Evolutionary conservation across 2,888 invertebrate species (phyloP).

Genomic region (Gnatocerus cornutus): DNA sequence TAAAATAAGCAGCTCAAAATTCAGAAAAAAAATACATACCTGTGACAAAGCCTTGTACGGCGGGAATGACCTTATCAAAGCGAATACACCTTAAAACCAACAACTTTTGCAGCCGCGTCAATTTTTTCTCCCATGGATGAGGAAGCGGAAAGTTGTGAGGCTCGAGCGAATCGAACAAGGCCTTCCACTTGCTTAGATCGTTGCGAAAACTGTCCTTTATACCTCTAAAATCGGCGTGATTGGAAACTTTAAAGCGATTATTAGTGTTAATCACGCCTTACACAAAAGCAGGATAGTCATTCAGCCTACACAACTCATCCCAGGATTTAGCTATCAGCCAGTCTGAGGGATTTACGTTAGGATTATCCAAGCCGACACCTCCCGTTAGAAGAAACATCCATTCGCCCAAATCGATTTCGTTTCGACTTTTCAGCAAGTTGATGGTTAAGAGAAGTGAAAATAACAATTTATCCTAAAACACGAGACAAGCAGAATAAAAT

Average conservation of each 20-base stretch:
- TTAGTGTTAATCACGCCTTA: slow-evolving; percentile 51
- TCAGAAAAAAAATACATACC: slow-evolving; percentile 71
- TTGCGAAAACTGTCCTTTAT: slow-evolving; percentile 78
- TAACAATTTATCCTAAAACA: slow-evolving; percentile 86
- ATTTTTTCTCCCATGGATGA: slow-evolving; percentile 77
- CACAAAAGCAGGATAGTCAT: slow-evolving; percentile 73
- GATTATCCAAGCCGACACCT: slow-evolving; percentile 86
- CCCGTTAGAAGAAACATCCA: slow-evolving; percentile 94
- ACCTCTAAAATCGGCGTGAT: slow-evolving; percentile 71
- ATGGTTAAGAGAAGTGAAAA: slow-evolving; percentile 86
- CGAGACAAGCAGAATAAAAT: background rate
- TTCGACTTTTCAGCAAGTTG: slow-evolving; percentile 79
- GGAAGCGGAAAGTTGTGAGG: slow-evolving; percentile 84
- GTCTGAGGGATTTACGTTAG: slow-evolving; percentile 78
- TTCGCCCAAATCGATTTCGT: slow-evolving; percentile 77
- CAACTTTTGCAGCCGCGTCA: slow-evolving; percentile 83
- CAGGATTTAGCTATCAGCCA: slow-evolving; percentile 84
- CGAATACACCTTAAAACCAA: slow-evolving; percentile 87
- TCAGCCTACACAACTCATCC: slow-evolving; percentile 84
- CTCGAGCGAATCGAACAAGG: slow-evolving; percentile 81
- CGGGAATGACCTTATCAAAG: slow-evolving; percentile 90
- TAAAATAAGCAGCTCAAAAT: too few relatives aligned
- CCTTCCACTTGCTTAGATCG: slow-evolving; percentile 80
- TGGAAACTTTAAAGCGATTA: slow-evolving; percentile 8
- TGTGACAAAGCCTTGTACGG: slow-evolving; percentile 81